Percentiles rank a stretch among this genome's conserved stretches.
Conservation (phyloP, 2,888 invertebrate species). For the Sesamia inferens region DNA sequence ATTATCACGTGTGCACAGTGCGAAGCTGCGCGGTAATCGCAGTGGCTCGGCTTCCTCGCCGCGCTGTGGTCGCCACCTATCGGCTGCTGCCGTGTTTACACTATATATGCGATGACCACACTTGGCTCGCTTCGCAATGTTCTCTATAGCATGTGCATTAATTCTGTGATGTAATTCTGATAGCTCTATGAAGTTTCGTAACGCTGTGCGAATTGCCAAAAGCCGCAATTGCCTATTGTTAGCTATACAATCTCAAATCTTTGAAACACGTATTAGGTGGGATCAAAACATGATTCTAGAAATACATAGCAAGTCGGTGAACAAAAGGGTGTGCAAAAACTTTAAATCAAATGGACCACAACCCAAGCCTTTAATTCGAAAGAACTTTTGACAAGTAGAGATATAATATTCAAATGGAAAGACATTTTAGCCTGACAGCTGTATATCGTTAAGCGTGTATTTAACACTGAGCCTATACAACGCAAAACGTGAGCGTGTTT, state of each 20-base stretch:
- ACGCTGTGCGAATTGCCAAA: constrained; percentile 2
- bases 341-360: constrained; percentile 8
- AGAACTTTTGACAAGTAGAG: not conserved
- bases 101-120: constrained; percentile 57
- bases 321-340: not conserved
- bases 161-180: constrained; percentile 36
- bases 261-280: not conserved
- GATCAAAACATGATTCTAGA: not conserved
- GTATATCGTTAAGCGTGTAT: constrained; percentile 22
- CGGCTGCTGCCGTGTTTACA: constrained; percentile 70
- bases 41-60: constrained; percentile 65
- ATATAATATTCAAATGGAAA: constrained; percentile 1
- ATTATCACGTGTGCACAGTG: constrained; percentile 80
- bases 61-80: constrained; percentile 78
- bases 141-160: constrained; percentile 40
- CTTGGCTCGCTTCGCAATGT: constrained; percentile 53
- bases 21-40: constrained; percentile 71
- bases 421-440: constrained; percentile 17
- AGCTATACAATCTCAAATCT: not conserved
- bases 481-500: constrained; percentile 40
- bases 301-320: not conserved
- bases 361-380: not conserved
- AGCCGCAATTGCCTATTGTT: constrained; percentile 8
- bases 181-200: constrained; percentile 25
- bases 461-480: constrained; percentile 31